Percentiles rank a stretch among this genome's conserved stretches.
Conservation (phyloP, 2,888 invertebrate species). For the Thymelicus lineola region DNA sequence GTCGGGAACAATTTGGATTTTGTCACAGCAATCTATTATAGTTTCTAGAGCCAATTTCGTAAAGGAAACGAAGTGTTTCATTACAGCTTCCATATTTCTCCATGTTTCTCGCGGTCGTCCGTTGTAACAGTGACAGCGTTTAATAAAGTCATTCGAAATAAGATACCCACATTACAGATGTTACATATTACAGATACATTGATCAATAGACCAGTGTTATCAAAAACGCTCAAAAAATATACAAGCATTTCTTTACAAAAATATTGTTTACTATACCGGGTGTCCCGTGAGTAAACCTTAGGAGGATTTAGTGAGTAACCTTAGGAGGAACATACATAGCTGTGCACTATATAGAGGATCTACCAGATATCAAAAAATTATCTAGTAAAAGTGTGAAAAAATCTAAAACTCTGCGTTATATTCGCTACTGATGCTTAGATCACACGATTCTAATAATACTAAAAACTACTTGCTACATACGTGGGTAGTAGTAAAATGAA, state of each 20-base stretch:
- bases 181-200: not conserved
- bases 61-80: constrained; percentile 27
- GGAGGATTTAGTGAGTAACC: too few species aligned
- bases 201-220: not conserved
- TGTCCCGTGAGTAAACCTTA: too few species aligned
- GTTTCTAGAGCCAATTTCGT: constrained; percentile 30
- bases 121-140: not conserved
- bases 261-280: too few species aligned
- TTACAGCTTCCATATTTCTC: constrained; percentile 30
- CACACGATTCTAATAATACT: not conserved
- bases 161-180: too few species aligned
- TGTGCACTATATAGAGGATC: too few species aligned
- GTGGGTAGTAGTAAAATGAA: constrained; percentile 22
- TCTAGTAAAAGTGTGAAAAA: too few species aligned
- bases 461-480: constrained; percentile 1
- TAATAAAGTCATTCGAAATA: not conserved
- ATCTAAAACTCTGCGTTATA: too few species aligned
- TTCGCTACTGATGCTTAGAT: too few species aligned
- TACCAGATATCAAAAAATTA: too few species aligned
- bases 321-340: too few species aligned
- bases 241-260: too few species aligned
- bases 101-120: constrained; percentile 16
- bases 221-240: not conserved
- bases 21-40: constrained; percentile 32
- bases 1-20: constrained; percentile 30